Percentiles rank a stretch among this genome's conserved stretches.
Evolutionary conservation across 2,888 invertebrate species (phyloP).

Genomic region (Mimachlamys varia): DNA sequence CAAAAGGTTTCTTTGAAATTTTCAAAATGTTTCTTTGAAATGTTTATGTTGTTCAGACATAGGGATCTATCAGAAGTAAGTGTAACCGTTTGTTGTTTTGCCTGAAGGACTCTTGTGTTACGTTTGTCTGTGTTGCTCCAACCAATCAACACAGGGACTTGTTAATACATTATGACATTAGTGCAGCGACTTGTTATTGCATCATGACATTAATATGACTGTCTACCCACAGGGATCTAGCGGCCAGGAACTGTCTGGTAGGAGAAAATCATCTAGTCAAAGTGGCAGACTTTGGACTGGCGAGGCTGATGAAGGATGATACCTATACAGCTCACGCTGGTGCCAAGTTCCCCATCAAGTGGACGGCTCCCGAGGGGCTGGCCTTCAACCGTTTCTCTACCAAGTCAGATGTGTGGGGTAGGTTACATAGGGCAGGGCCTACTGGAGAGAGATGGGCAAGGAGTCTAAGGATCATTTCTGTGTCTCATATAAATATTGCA

Average conservation of each 20-base stretch:
- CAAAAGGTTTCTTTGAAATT: too few species aligned
- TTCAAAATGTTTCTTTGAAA: too few species aligned
- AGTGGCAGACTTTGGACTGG: conserved; percentile 99
- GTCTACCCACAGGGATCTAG: conserved; percentile 89
- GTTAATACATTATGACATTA: too few species aligned
- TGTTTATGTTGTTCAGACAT: too few species aligned
- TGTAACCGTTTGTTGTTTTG: too few species aligned
- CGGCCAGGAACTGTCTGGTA: conserved; percentile 99
- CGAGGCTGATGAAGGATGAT: conserved; percentile 98
- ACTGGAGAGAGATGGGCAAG: neutral
- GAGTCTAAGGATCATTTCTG: neutral
- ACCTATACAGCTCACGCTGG: conserved; percentile 99
- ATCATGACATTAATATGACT: neutral
- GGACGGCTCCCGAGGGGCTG: conserved; percentile 99
- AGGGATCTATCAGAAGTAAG: too few species aligned
- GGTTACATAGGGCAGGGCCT: conserved; percentile 48
- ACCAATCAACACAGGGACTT: too few species aligned
- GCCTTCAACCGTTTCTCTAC: conserved; percentile 99
- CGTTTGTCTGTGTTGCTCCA: too few species aligned
- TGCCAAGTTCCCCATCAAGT: conserved; percentile 99
- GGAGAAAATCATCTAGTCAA: conserved; percentile 98
- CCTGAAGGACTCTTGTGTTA: too few species aligned
- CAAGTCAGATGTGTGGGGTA: conserved; percentile 85
- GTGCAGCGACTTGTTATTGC: too few species aligned
- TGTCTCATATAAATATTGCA: too few species aligned